Evolutionary conservation across 1,140 invertebrate genomes (phyloP), one percentile per base, ranked within the genome.

Genomic region (Drosophila orosa): DNA sequence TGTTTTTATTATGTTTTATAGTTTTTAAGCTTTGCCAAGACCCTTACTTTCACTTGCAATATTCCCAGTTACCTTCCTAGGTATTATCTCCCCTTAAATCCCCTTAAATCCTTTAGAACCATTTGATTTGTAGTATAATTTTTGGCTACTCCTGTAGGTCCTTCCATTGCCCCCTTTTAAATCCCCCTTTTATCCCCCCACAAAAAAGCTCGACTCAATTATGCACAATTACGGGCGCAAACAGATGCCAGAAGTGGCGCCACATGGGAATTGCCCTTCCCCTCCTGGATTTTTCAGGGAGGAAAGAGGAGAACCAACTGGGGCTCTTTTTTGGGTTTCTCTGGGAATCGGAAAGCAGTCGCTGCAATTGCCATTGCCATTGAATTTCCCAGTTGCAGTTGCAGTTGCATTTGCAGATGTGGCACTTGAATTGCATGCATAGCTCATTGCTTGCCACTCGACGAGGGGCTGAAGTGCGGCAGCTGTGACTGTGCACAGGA

Each of bases 181-280:
- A 10, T 12, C 13, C 22, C 0, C 15, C 5, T 10, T 4, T 25
- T 12, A 13, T 5, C 25, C 17, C 31, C 31, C 31, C 1, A 7
- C 6, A n/a, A 35, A 33, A 13, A 29, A 15, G 27, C 67, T 58
- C 79, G 79, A 87, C 83, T 87, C 83, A 87, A 87, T 87, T 87
- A 87, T 89, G 83, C 84, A 83, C 83, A 87, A 87, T 87, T 87
- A 87, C 84, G 73, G 79, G 79, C 65, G 66, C 84, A 87, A 87
- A 87, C 83, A 86, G 62, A 79, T 77, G 40, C 52, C 58, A 35
- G 19, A 54, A 68, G 45, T 54, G 54, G 55, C n/a, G 57, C 45
- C 56, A 39, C 48, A 59, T 50, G 69, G 65, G 65, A 48, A 61
- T 55, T 17, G 17, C 17, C 29, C n/a, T 12, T 17, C 17, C 48